Conservation (phyloP, 2,113 vertebrate species). For the Amblyornis subalaris region DNA sequence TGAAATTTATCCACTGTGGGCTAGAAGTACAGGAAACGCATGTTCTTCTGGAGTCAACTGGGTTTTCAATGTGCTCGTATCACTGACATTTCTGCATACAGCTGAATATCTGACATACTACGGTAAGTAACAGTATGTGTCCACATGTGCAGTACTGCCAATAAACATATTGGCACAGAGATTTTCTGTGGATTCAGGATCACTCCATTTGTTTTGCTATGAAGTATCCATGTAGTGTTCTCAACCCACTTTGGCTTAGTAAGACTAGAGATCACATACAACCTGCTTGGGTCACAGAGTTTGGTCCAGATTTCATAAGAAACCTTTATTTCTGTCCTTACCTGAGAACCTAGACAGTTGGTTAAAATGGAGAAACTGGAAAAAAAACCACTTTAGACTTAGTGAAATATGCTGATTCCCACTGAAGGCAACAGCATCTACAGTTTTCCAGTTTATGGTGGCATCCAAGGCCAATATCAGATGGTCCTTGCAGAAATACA, state of each 20-base stretch:
- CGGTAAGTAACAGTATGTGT: conserved; percentile 70
- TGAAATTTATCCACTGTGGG: conserved; percentile 98
- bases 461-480: not conserved
- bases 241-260: not conserved
- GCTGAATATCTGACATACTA: conserved; percentile 95
- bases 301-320: not conserved
- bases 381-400: accelerated
- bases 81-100: conserved; percentile 91
- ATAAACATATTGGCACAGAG: not conserved
- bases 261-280: not conserved
- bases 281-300: not conserved
- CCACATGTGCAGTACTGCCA: not conserved
- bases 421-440: not conserved
- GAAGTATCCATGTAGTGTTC: not conserved
- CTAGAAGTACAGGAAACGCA: conserved; percentile 95
- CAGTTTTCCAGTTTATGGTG: not conserved
- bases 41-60: conserved; percentile 95
- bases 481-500: not conserved
- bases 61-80: conserved; percentile 94
- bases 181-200: not conserved
- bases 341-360: not conserved
- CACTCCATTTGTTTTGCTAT: not conserved
- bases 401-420: not conserved
- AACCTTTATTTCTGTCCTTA: not conserved
- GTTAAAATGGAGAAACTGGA: not conserved